Percentiles rank a stretch among this genome's conserved stretches.
These are phyloP conservation scores for Antrozous pallidus DNA, from an alignment of 2,797 vertebrate genomes.

Conservation along the genomic window DNA sequence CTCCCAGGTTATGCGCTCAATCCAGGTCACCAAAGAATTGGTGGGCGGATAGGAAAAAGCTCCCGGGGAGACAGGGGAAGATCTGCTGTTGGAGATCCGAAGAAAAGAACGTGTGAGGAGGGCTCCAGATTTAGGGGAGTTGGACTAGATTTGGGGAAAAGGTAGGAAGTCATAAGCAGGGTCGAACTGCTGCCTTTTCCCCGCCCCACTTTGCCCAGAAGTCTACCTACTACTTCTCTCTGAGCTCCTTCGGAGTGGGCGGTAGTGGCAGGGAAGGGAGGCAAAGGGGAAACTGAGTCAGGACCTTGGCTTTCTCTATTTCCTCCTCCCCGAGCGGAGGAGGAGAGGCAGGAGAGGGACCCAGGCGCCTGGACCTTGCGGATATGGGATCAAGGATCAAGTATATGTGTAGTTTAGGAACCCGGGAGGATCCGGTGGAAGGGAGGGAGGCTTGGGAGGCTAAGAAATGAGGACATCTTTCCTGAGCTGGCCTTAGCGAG, in stretches of 20 bases:
- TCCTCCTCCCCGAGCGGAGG: neutral
- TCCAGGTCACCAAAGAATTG: conserved; percentile 8
- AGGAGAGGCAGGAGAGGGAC: neutral
- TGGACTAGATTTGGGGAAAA: neutral
- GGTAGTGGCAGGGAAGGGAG: neutral
- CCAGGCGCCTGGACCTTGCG: neutral
- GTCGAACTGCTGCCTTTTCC: neutral
- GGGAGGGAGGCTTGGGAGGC: neutral
- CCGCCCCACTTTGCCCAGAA: neutral
- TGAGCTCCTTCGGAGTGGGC: neutral
- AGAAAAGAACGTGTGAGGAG: neutral
- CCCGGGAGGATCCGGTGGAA: neutral
- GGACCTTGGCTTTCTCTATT: neutral
- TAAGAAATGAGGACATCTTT: neutral
- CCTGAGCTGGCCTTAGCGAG: neutral
- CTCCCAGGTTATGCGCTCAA: neutral
- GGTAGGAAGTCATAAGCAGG: neutral
- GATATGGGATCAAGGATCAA: neutral
- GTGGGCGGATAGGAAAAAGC: neutral
- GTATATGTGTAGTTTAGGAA: neutral
- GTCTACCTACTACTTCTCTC: neutral
- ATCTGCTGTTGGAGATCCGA: neutral
- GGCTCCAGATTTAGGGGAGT: neutral
- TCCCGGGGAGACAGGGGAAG: neutral
- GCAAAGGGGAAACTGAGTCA: conserved; percentile 60